Base-by-base conservation (phyloP, 2,797 vertebrate genomes). In the Sebastes steindachneri region DNA sequence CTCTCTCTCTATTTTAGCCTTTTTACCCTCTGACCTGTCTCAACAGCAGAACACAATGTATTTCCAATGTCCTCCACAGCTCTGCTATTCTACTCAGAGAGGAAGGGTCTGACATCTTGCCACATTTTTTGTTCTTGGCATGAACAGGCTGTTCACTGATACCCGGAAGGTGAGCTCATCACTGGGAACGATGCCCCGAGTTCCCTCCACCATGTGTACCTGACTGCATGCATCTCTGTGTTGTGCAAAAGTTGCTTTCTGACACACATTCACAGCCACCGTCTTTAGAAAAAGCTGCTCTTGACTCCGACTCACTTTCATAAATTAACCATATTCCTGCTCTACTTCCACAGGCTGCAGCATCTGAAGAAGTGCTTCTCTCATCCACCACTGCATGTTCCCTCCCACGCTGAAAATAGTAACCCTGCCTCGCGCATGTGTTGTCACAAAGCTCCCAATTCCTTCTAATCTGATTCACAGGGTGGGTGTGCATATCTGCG, bases 281-380 rank as follows among this genome's bases (percentile, higher is more conserved):
- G 9, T 74, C 85, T 90, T 78, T 67, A 64, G 60, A 77, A 35
- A 51, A 75, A 75, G 66, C 79, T 54, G 21, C 37, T 73, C 48
- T 63, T 54, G 69, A 82, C 75, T 84, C 60, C 1, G 2, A 89
- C 66, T 73, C 67, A 14, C 75, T 82, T 88, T 91, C 88, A 92
- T 93, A 78, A 91, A 93, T 93, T 84, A 94, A 90, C 55, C 84
- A 93, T 89, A 54, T 66, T 37, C 77, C 73, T 48, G 68, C 73
- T 82, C 79, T 21, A 17, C 81, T 68, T 86, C 64, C 59, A 77
- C 68, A 62, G 57, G 65, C 86, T 84, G 80, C 81, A 80, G 86
- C 69, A 73, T 79, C 87, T 85, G 37, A 21, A 75, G 79, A 84
- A 82, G 75, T 35, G 73, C 65, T 75, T 64, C 75, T 73, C 59